A percentile compares a stretch with the other conserved stretches of the same genome.
These are phyloP conservation scores for Dascillus cervinus DNA, from an alignment of 2,888 invertebrate genomes.

Conservation along the genomic window DNA sequence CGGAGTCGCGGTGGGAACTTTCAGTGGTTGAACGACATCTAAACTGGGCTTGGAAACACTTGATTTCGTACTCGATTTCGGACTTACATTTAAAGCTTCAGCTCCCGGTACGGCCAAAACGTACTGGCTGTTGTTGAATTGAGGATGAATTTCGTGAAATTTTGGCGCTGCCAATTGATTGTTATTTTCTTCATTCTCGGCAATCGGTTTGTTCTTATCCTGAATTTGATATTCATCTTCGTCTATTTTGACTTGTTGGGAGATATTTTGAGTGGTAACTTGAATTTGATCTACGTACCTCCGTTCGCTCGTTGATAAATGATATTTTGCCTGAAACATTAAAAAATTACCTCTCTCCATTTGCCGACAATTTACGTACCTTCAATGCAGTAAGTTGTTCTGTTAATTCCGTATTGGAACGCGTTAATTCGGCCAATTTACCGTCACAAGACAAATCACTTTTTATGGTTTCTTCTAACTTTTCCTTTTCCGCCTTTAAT, in stretches of 20 bases:
- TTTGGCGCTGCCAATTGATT: conserved; percentile 8
- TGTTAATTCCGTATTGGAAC: conserved; percentile 30
- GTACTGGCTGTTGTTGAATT: conserved; percentile 15
- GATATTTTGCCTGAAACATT: not conserved
- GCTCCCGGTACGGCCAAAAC: conserved; percentile 20
- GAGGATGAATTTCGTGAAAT: conserved; percentile 6
- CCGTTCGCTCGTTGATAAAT: not conserved
- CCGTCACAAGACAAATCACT: conserved; percentile 28
- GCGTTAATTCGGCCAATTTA: conserved; percentile 27
- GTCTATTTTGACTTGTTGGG: conserved; percentile 13
- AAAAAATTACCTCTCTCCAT: not conserved
- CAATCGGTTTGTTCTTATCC: no score
- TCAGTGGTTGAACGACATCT: conserved; percentile 30
- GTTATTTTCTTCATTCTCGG: no score
- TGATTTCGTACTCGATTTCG: conserved; percentile 16
- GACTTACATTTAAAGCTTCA: not conserved
- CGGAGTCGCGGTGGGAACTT: conserved; percentile 31
- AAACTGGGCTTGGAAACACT: conserved; percentile 26
- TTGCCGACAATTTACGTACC: conserved; percentile 18
- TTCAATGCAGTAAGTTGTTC: conserved; percentile 27
- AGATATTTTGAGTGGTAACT: conserved; percentile 9
- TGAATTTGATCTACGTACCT: no score
- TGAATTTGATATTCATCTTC: conserved; percentile 14
- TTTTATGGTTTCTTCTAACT: conserved; percentile 30
- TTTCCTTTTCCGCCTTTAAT: conserved; percentile 33